Percentiles rank a stretch among this genome's conserved stretches.
phyloP scores from a whole-genome alignment of 2,113 vertebrate species.

The Peucedramus taeniatus region DNA sequence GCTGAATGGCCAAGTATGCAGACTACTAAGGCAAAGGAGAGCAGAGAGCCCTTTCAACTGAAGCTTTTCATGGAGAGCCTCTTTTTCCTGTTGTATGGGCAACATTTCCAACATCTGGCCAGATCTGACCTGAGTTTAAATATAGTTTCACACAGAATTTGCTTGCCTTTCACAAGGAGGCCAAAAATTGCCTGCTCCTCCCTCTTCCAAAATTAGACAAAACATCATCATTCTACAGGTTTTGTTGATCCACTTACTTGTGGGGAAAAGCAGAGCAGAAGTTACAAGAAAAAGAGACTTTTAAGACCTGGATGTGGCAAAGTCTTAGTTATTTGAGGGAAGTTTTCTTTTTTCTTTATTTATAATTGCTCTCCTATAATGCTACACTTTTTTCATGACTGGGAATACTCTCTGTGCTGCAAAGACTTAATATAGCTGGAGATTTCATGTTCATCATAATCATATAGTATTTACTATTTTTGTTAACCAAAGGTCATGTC shows the following conservation, averaged over 20 bases:
- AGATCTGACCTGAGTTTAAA: background rate
- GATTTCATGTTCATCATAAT: background rate
- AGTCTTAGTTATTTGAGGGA: background rate
- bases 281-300: background rate
- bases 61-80: background rate
- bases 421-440: background rate
- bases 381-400: background rate
- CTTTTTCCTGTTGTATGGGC: background rate
- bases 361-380: background rate
- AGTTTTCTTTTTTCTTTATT: background rate
- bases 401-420: background rate
- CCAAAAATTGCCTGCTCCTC: background rate
- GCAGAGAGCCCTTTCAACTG: background rate
- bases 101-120: background rate
- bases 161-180: background rate
- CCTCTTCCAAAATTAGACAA: background rate
- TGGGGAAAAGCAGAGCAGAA: background rate
- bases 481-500: background rate
- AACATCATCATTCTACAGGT: background rate
- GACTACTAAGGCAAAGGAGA: background rate
- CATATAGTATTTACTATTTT: background rate
- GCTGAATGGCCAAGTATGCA: background rate
- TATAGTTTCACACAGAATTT: background rate
- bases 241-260: background rate
- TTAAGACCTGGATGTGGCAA: rapidly evolving